A percentile compares a stretch with the other conserved stretches of the same genome.
phyloP scores from a whole-genome alignment of 2,797 vertebrate species.

The Notolepis coatsorum region DNA sequence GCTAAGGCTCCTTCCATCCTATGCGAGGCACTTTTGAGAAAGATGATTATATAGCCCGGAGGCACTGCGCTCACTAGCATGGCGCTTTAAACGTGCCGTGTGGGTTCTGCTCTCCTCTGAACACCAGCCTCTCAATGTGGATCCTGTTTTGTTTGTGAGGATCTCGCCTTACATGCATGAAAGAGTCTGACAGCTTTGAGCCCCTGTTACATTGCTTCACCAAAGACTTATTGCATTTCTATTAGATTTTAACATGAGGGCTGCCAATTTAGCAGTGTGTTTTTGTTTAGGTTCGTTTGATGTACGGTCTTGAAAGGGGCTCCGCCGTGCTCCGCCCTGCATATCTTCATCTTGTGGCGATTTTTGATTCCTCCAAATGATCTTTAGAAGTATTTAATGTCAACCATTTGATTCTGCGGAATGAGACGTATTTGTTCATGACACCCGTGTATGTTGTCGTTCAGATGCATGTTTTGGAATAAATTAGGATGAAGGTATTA shows the following conservation, averaged over 20 bases:
- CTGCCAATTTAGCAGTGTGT: slow-evolving; percentile 72
- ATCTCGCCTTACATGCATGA: slow-evolving; percentile 62
- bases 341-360: slow-evolving; percentile 62
- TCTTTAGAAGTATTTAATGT: slow-evolving; percentile 41
- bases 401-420: neutral
- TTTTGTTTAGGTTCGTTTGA: slow-evolving; percentile 77
- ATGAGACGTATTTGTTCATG: slow-evolving; percentile 56
- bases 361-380: slow-evolving; percentile 62
- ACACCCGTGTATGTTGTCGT: slow-evolving; percentile 31
- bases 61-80: slow-evolving; percentile 58
- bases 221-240: slow-evolving; percentile 64
- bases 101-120: slow-evolving; percentile 43
- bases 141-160: slow-evolving; percentile 78
- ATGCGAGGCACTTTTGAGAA: slow-evolving; percentile 70
- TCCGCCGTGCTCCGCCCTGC: slow-evolving; percentile 56
- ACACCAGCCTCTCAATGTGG: slow-evolving; percentile 71
- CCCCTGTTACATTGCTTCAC: slow-evolving; percentile 53
- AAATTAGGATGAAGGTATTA: neutral
- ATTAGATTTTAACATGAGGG: slow-evolving; percentile 69
- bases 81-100: slow-evolving; percentile 48
- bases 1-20: slow-evolving; percentile 72
- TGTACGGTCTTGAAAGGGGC: slow-evolving; percentile 60
- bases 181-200: slow-evolving; percentile 62
- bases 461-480: slow-evolving; percentile 9
- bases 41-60: slow-evolving; percentile 74